A percentile compares a stretch with the other conserved stretches of the same genome.
Evolutionary conservation across 37 sponge, comb jelly and placozoan species (phyloP).

Genomic region (Chondrilla cf. caribensis): DNA sequence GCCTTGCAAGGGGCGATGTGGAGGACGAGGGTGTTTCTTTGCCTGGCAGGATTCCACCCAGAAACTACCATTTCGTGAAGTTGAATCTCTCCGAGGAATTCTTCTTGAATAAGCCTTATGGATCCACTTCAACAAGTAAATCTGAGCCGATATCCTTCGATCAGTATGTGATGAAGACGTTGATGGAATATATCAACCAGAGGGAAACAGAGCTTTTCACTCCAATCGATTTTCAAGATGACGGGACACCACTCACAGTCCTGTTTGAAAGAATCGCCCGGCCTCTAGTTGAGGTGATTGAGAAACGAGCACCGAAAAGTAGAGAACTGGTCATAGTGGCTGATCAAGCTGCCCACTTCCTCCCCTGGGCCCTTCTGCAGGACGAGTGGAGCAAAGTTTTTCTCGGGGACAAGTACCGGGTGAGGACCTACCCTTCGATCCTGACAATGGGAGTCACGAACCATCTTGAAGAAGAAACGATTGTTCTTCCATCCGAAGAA

Average conservation of each 20-base stretch:
- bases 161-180: conserved; percentile 7
- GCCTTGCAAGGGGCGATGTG: background rate
- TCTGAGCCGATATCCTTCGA: background rate
- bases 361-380: conserved; percentile 51
- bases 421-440: conserved; percentile 55
- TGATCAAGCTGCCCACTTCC: conserved; percentile 54
- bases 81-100: background rate
- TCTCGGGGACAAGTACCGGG: conserved; percentile 48
- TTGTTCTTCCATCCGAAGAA: conserved; percentile 7
- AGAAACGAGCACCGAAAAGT: background rate
- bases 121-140: background rate
- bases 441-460: conserved; percentile 44
- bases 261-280: conserved; percentile 50
- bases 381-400: conserved; percentile 21
- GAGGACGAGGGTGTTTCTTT: background rate
- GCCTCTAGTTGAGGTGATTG: conserved; percentile 32
- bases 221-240: background rate
- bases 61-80: conserved; percentile 9
- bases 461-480: background rate
- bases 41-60: conserved; percentile 5
- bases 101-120: background rate
- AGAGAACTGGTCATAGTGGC: conserved; percentile 42
- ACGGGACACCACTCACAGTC: conserved; percentile 27
- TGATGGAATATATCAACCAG: conserved; percentile 16
- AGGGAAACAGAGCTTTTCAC: background rate